Evolutionary conservation across 1,140 invertebrate species (phyloP).

Genomic region (Heliconius eleuchia): DNA sequence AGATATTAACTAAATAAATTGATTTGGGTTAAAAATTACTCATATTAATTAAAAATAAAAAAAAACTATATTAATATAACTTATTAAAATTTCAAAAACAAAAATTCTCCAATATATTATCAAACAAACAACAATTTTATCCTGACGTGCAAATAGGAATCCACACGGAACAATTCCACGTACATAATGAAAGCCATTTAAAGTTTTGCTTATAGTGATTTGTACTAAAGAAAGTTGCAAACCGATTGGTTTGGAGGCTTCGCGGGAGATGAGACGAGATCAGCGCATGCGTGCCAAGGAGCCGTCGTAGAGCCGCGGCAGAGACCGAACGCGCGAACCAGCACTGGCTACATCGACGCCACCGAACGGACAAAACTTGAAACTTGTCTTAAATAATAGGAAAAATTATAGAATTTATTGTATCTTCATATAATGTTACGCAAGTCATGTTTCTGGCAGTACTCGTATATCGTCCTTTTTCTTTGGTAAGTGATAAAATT

Average conservation of each 20-base stretch:
- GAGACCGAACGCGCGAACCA: slow-evolving; percentile 48
- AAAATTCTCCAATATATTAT: not conserved
- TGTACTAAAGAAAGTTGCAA: slow-evolving; percentile 30
- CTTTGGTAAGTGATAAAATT: slow-evolving; percentile 14
- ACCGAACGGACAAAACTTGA: slow-evolving; percentile 36
- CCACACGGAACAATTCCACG: not conserved
- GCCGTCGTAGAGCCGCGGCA: slow-evolving; percentile 36
- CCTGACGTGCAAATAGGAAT: not conserved
- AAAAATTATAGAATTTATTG: not conserved
- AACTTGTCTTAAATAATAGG: not conserved
- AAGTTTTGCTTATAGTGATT: slow-evolving; percentile 32
- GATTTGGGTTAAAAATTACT: too few relatives aligned
- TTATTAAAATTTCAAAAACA: not conserved
- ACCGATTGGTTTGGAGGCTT: slow-evolving; percentile 32
- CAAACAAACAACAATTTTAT: not conserved
- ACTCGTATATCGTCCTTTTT: not conserved
- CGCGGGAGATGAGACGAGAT: slow-evolving; percentile 20
- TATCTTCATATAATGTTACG: not conserved
- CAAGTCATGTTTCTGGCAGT: not conserved
- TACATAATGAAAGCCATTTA: slow-evolving; percentile 29
- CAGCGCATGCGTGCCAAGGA: slow-evolving; percentile 48
- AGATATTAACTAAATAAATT: too few relatives aligned
- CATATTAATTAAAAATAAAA: too few relatives aligned
- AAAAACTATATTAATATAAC: too few relatives aligned
- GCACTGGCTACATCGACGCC: slow-evolving; percentile 43